phyloP scores from a whole-genome alignment of 1,140 invertebrate genomes.

The Paralvinella palmiformis region DNA sequence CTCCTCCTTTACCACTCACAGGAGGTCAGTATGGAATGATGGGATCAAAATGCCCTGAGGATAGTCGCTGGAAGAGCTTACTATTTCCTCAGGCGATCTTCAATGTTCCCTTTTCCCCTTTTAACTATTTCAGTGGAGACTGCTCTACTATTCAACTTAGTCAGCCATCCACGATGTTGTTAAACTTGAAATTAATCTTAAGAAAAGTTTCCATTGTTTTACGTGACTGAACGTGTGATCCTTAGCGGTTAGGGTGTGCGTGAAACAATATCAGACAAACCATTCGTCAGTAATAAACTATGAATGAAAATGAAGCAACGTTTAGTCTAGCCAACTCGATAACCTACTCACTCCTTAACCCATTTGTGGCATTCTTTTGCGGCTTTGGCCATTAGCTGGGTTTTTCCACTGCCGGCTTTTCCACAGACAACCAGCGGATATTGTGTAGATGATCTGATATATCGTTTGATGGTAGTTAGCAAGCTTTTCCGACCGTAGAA shows the following conservation, averaged over 20 bases:
- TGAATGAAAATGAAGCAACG: neutral
- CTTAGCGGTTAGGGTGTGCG: neutral
- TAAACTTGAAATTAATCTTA: too few species aligned
- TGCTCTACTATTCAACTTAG: too few species aligned
- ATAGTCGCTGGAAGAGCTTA: too few species aligned
- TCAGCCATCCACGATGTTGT: too few species aligned
- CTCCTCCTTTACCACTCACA: neutral
- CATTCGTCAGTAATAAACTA: neutral
- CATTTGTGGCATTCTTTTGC: slow-evolving; percentile 62
- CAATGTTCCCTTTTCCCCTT: too few species aligned
- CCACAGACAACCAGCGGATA: slow-evolving; percentile 68
- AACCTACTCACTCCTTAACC: slow-evolving; percentile 47
- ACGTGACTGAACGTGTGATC: neutral
- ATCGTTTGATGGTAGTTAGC: slow-evolving; percentile 49
- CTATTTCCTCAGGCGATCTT: too few species aligned
- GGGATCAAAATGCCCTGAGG: too few species aligned
- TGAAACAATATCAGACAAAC: neutral
- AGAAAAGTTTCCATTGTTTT: neutral
- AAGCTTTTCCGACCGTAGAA: slow-evolving; percentile 44
- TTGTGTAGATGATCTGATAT: slow-evolving; percentile 58
- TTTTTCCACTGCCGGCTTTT: slow-evolving; percentile 72
- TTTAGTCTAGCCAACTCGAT: neutral
- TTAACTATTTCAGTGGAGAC: too few species aligned
- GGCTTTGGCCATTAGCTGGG: slow-evolving; percentile 66
- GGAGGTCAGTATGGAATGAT: too few species aligned